Percentiles rank a stretch among this genome's conserved stretches.
These are phyloP conservation scores for Procambarus clarkii DNA, from an alignment of 1,140 invertebrate species.

Conservation along the genomic window DNA sequence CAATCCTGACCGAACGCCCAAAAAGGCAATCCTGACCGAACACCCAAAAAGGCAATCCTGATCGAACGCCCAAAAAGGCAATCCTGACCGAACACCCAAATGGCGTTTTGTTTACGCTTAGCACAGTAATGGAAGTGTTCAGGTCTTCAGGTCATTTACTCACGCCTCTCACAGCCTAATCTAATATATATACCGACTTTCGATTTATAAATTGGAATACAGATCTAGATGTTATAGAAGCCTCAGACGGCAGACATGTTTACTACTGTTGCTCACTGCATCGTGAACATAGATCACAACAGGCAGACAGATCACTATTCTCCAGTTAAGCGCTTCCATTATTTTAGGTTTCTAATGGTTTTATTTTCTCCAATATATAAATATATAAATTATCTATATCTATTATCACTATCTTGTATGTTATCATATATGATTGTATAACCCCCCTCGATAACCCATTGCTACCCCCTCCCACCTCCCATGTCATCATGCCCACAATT, in stretches of 20 bases:
- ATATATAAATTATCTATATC: too few species aligned
- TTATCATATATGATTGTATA: too few species aligned
- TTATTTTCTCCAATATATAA: too few species aligned
- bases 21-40: too few species aligned
- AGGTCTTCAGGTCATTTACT: not conserved
- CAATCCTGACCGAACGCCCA: not conserved
- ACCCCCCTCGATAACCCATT: not conserved
- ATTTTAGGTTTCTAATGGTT: too few species aligned
- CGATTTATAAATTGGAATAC: constrained; percentile 11
- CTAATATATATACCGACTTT: not conserved
- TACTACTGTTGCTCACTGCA: too few species aligned
- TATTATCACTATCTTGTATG: too few species aligned
- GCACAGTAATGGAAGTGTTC: not conserved
- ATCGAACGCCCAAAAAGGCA: not conserved
- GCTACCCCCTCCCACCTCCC: not conserved
- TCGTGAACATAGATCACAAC: too few species aligned
- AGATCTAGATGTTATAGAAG: not conserved
- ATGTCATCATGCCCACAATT: not conserved
- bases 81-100: too few species aligned
- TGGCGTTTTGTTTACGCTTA: not conserved
- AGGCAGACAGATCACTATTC: too few species aligned
- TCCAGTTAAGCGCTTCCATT: too few species aligned
- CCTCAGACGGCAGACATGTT: not conserved
- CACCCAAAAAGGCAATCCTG: constrained; percentile 33
- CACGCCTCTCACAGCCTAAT: constrained; percentile 25